phyloP scores from a whole-genome alignment of 1,140 invertebrate genomes.

The Neodiprion fabricii region DNA sequence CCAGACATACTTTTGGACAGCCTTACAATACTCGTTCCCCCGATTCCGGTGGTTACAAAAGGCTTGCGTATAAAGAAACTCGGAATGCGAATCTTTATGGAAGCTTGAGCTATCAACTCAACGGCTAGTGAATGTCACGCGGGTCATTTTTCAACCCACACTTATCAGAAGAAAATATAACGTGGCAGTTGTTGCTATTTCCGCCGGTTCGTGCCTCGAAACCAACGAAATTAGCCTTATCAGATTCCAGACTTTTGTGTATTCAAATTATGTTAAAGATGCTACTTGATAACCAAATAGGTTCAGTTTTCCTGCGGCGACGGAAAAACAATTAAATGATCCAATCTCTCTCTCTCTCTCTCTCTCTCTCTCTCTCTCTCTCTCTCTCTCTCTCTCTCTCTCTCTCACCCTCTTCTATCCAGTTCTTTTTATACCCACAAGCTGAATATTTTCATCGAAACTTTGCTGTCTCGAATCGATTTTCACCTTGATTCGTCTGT shows the following conservation, averaged over 20 bases:
- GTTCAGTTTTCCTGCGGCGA: not conserved
- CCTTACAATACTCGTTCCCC: not conserved
- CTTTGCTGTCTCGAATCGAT: not conserved
- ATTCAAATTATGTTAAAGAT: conserved; percentile 8
- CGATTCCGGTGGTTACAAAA: not conserved
- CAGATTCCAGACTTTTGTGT: conserved; percentile 3
- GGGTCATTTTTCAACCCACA: not conserved
- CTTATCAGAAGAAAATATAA: not conserved
- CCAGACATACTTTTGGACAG: not conserved
- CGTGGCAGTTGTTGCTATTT: not conserved
- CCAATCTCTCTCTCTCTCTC: not conserved
- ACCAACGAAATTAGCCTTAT: conserved; percentile 2
- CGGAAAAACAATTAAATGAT: not conserved
- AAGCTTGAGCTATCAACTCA: not conserved
- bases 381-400: not conserved
- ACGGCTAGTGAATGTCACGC: not conserved
- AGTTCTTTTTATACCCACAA: not conserved
- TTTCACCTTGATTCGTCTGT: not conserved
- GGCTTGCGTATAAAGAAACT: not conserved
- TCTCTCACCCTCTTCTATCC: not conserved
- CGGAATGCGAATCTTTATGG: not conserved
- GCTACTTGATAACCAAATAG: not conserved
- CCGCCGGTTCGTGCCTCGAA: not conserved
- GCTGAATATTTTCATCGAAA: not conserved
- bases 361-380: not conserved